Evolutionary conservation across 2,888 invertebrate species (phyloP).

Genomic region (Ichneumoninae sp.): DNA sequence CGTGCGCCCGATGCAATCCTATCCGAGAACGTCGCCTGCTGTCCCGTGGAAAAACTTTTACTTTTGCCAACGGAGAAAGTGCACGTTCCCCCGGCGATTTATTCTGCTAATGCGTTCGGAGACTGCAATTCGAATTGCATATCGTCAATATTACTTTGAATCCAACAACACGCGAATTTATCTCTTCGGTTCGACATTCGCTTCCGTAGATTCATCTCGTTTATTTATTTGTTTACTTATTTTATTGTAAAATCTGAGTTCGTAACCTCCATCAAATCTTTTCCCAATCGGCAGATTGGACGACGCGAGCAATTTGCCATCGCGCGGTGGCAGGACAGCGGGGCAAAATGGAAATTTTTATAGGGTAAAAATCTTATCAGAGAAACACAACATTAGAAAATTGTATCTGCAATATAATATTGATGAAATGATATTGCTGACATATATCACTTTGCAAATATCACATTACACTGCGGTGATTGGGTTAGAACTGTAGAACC

Average conservation of each 20-base stretch:
- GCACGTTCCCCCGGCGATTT: constrained; percentile 69
- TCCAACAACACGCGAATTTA: background rate
- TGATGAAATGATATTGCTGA: too few relatives aligned
- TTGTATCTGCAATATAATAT: too few relatives aligned
- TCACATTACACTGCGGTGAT: too few relatives aligned
- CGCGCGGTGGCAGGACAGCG: background rate
- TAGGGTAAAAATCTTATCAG: too few relatives aligned
- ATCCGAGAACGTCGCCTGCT: constrained; percentile 34
- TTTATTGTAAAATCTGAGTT: background rate
- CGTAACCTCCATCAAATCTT: background rate
- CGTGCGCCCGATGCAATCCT: constrained; percentile 31
- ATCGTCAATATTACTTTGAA: background rate
- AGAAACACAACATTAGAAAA: too few relatives aligned
- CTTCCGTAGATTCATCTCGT: background rate
- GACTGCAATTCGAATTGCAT: constrained; percentile 47
- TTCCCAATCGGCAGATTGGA: background rate
- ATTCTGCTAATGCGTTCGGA: constrained; percentile 65
- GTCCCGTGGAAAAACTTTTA: constrained; percentile 76
- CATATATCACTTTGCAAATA: too few relatives aligned
- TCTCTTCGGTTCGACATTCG: background rate
- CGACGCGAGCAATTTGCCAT: background rate
- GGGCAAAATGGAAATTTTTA: background rate
- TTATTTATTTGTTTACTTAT: background rate
- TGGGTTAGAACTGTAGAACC: too few relatives aligned
- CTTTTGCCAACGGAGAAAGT: constrained; percentile 81